Percentiles rank a stretch among this genome's conserved stretches.
phyloP scores from a whole-genome alignment of 2,113 vertebrate species.

The Eira barbara region DNA sequence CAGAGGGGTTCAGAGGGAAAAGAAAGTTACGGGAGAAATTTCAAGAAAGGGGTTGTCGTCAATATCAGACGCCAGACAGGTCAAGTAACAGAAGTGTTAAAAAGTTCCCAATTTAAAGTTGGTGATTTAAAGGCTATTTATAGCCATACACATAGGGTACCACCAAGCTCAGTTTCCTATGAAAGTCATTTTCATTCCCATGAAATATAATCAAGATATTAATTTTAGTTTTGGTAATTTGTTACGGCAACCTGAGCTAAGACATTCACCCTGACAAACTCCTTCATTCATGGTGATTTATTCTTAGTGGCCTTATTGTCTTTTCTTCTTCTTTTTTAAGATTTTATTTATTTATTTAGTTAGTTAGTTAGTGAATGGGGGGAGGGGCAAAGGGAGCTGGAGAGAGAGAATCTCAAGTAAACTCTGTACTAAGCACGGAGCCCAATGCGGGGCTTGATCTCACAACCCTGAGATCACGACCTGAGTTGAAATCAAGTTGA shows the following conservation, averaged over 20 bases:
- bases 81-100: neutral
- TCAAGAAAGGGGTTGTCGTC: neutral
- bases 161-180: neutral
- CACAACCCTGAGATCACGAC: neutral
- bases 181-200: slow-evolving; percentile 1
- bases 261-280: neutral
- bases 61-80: neutral
- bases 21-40: neutral
- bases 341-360: neutral
- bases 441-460: neutral
- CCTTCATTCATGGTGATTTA: neutral
- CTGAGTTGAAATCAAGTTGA: neutral
- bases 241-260: neutral
- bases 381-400: neutral
- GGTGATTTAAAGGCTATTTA: neutral
- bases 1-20: neutral
- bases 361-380: neutral
- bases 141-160: neutral
- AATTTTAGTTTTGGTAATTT: slow-evolving; percentile 10
- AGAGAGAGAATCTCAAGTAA: neutral
- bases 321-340: neutral
- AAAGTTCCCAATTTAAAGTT: neutral
- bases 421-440: neutral
- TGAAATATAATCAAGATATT: neutral
- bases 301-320: neutral